A percentile compares a stretch with the other conserved stretches of the same genome.
Conservation (phyloP, 2,797 vertebrate genomes). For the Botia kubotai region DNA sequence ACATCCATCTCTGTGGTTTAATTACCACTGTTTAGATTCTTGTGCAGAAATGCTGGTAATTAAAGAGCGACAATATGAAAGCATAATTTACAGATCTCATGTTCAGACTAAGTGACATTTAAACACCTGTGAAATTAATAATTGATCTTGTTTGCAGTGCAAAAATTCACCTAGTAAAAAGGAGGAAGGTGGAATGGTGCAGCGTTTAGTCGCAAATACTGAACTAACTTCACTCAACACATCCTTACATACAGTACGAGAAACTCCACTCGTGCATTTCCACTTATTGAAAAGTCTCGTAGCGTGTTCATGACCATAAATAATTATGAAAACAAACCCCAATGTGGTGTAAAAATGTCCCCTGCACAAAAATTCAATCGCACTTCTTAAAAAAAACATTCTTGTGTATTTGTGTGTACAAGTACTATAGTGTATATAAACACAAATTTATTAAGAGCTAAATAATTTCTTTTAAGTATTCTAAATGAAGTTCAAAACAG, state of each 20-base stretch:
- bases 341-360: conserved; percentile 8
- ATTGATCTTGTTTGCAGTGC: not conserved
- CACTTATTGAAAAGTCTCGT: conserved; percentile 16
- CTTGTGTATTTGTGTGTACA: conserved; percentile 24
- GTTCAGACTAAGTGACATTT: not conserved
- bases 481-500: conserved; percentile 63
- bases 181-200: not conserved
- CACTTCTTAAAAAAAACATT: conserved; percentile 47
- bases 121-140: not conserved
- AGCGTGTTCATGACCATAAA: conserved; percentile 39
- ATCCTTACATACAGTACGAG: not conserved
- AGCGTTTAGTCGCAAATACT: conserved; percentile 17
- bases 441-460: conserved; percentile 56
- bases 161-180: not conserved
- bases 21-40: not conserved
- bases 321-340: not conserved
- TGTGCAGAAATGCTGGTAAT: conserved; percentile 30
- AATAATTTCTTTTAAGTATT: conserved; percentile 55
- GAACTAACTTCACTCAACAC: conserved; percentile 8
- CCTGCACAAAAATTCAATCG: conserved; percentile 13
- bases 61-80: conserved; percentile 26
- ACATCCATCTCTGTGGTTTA: conserved; percentile 44
- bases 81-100: not conserved
- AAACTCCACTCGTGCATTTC: conserved; percentile 41
- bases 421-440: conserved; percentile 42